Conservation (phyloP, 2,888 invertebrate genomes). For the Dolomedes plantarius region DNA sequence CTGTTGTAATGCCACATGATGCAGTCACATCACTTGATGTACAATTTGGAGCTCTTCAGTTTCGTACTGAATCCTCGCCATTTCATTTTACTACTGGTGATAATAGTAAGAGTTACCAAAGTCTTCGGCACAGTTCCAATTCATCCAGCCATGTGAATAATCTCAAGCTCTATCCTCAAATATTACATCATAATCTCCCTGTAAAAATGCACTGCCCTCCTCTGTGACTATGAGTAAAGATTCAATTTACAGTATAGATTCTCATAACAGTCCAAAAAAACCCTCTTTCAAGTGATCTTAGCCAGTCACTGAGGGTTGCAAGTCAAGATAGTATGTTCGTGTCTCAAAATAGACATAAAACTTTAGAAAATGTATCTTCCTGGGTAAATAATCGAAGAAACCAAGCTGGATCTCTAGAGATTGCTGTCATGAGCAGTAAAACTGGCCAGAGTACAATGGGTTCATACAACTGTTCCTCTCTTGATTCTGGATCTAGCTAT, state of each 20-base stretch:
- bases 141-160: slow-evolving; percentile 56
- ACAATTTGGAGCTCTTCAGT: slow-evolving; percentile 92
- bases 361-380: slow-evolving; percentile 61
- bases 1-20: slow-evolving; percentile 98
- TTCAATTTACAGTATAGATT: slow-evolving; percentile 53
- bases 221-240: slow-evolving; percentile 68
- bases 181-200: slow-evolving; percentile 56
- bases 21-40: slow-evolving; percentile 87
- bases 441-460: slow-evolving; percentile 50
- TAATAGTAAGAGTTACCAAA: slow-evolving; percentile 51
- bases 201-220: slow-evolving; percentile 65
- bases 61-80: slow-evolving; percentile 74
- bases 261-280: slow-evolving; percentile 61
- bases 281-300: slow-evolving; percentile 60
- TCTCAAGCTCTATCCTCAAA: slow-evolving; percentile 58
- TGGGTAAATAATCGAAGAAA: slow-evolving; percentile 69
- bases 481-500: slow-evolving; percentile 51
- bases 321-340: slow-evolving; percentile 61
- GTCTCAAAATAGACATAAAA: slow-evolving; percentile 61
- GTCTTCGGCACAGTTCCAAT: slow-evolving; percentile 54
- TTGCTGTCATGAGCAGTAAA: slow-evolving; percentile 63
- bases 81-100: slow-evolving; percentile 63
- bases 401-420: slow-evolving; percentile 54
- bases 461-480: slow-evolving; percentile 52
- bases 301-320: slow-evolving; percentile 69